Conservation (phyloP, 2,797 vertebrate genomes). For the Chiloscyllium punctatum region DNA sequence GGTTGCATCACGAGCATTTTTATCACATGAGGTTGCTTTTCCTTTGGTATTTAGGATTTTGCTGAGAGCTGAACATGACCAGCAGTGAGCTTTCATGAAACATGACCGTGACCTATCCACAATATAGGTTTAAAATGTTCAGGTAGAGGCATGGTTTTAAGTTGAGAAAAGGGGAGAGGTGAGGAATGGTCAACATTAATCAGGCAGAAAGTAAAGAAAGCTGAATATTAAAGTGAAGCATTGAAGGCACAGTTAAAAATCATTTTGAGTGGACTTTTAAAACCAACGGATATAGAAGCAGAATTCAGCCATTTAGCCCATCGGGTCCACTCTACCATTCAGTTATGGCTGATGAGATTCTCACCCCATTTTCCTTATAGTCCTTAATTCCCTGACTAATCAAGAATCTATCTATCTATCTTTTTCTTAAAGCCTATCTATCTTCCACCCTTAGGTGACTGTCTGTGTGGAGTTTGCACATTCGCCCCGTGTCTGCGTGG, state of each 20-base stretch:
- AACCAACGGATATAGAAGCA: too few species aligned
- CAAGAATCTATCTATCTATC: too few species aligned
- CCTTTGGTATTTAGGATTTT: not conserved
- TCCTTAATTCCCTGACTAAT: too few species aligned
- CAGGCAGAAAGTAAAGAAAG: not conserved
- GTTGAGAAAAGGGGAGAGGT: not conserved
- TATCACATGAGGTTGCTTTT: not conserved
- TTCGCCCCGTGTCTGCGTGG: too few species aligned
- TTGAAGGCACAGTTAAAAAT: not conserved
- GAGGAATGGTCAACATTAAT: not conserved
- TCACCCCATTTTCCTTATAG: too few species aligned
- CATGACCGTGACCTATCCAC: not conserved
- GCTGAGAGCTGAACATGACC: not conserved
- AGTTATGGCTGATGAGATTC: too few species aligned
- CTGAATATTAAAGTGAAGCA: not conserved
- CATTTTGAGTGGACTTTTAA: not conserved
- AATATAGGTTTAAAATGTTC: not conserved
- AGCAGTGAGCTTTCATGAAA: not conserved
- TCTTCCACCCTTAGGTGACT: too few species aligned
- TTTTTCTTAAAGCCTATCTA: too few species aligned
- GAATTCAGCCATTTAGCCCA: too few species aligned
- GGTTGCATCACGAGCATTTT: not conserved
- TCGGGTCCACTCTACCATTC: too few species aligned
- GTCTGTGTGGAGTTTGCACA: too few species aligned
- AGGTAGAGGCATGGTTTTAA: not conserved